phyloP scores from a whole-genome alignment of 2,888 invertebrate species.

The Pseudococcus longispinus region DNA sequence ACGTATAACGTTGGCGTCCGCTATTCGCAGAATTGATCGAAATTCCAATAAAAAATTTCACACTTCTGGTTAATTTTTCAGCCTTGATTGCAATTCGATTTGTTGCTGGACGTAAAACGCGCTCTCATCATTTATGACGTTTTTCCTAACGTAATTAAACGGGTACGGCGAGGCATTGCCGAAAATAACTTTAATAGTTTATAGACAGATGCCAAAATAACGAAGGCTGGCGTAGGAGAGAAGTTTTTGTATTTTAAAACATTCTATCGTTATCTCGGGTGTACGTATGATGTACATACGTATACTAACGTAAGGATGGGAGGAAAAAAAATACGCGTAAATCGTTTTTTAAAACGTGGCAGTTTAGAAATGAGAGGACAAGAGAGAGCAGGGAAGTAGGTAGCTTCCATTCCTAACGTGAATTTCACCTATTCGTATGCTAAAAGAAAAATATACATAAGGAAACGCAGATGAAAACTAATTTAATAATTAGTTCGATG shows the following conservation, averaged over 20 bases:
- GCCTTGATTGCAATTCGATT: neutral
- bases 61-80: neutral
- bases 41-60: neutral
- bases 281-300: no score
- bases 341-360: neutral
- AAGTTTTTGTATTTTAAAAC: constrained; percentile 23
- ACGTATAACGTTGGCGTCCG: no score
- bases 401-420: neutral
- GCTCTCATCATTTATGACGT: constrained; percentile 25
- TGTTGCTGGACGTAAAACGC: neutral
- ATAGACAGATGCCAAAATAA: constrained; percentile 51
- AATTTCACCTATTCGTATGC: constrained; percentile 8
- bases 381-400: no score
- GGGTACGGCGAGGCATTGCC: constrained; percentile 43
- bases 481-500: constrained; percentile 37
- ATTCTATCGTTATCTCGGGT: constrained; percentile 18
- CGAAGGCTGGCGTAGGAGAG: constrained; percentile 27
- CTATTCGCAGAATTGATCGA: neutral
- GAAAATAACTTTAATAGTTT: constrained; percentile 50
- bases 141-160: constrained; percentile 24
- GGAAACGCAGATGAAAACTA: neutral
- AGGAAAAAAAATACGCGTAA: constrained; percentile 25
- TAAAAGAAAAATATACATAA: neutral
- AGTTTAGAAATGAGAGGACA: neutral
- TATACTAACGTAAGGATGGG: no score